Evolutionary conservation across 2,113 vertebrate species (phyloP).

Genomic region (Blennius ocellaris): DNA sequence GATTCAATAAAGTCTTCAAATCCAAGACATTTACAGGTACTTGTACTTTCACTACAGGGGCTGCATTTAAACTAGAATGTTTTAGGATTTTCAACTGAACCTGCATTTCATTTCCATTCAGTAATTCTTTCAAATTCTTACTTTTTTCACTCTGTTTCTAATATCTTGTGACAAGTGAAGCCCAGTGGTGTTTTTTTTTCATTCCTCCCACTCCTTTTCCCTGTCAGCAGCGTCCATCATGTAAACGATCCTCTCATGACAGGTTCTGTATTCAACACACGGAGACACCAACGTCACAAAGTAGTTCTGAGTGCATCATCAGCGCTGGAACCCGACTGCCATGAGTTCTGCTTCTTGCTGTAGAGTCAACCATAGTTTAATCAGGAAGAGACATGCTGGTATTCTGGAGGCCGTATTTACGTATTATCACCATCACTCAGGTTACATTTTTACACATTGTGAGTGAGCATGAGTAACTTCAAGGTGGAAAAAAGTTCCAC

Average conservation of each 20-base stretch:
- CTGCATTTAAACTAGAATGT: no score
- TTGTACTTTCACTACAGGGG: no score
- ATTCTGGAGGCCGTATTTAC: no score
- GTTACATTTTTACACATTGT: no score
- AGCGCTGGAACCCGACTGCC: constrained; percentile 5
- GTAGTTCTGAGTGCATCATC: constrained; percentile 5
- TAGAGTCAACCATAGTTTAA: no score
- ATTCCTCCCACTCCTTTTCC: constrained; percentile 44
- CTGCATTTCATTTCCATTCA: constrained; percentile 9
- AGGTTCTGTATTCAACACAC: constrained; percentile 25
- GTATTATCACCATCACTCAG: no score
- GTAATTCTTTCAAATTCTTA: constrained; percentile 40
- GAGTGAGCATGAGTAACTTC: no score
- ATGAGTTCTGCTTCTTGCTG: neutral
- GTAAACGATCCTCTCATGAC: constrained; percentile 15
- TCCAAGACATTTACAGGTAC: no score
- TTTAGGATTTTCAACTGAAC: no score
- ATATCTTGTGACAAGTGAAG: constrained; percentile 34
- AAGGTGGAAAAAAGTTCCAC: no score
- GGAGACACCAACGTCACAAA: constrained; percentile 10
- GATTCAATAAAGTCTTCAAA: no score
- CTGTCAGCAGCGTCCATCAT: constrained; percentile 30
- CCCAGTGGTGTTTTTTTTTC: constrained; percentile 14
- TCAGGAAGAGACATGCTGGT: no score
- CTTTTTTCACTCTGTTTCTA: constrained; percentile 31